Evolutionary conservation across 2,888 invertebrate genomes (phyloP).

Genomic region (Cephalotes varians): DNA sequence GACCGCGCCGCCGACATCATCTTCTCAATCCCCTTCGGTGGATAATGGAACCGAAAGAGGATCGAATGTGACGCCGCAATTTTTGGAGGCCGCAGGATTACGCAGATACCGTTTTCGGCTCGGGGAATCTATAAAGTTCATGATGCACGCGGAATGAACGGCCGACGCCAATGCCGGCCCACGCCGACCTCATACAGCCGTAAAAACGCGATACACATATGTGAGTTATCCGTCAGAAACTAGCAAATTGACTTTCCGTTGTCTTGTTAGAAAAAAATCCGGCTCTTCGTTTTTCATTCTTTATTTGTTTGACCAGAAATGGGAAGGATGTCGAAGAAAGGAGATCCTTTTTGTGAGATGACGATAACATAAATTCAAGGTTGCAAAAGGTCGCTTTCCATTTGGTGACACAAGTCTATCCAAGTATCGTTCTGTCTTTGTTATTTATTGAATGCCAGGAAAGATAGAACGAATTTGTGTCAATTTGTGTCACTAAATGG

Average conservation of each 20-base stretch:
- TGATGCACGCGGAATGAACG: slow-evolving; percentile 35
- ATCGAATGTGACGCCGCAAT: slow-evolving; percentile 41
- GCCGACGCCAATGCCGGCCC: slow-evolving; percentile 69
- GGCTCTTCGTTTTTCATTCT: neutral
- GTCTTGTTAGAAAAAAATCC: slow-evolving; percentile 2
- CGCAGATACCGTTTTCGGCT: slow-evolving; percentile 34
- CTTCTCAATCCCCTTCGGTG: neutral
- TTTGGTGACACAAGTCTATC: too few species aligned
- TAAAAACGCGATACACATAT: neutral
- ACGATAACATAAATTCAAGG: neutral
- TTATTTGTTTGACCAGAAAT: neutral
- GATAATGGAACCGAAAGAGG: slow-evolving; percentile 13
- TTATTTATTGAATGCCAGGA: too few species aligned
- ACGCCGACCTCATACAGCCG: slow-evolving; percentile 53
- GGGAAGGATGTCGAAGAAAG: neutral
- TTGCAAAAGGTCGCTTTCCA: neutral
- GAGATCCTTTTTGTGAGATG: slow-evolving; percentile 2
- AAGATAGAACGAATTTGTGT: too few species aligned
- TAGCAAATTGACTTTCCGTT: neutral
- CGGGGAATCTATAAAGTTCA: slow-evolving; percentile 53
- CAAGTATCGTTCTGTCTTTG: too few species aligned
- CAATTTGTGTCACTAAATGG: too few species aligned
- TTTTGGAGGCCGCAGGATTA: slow-evolving; percentile 54
- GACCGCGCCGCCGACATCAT: neutral
- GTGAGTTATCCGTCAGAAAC: neutral